Evolutionary conservation across 2,113 vertebrate species (phyloP), one percentile per base, ranked within the genome.

Genomic region (Peromyscus polionotus): DNA sequence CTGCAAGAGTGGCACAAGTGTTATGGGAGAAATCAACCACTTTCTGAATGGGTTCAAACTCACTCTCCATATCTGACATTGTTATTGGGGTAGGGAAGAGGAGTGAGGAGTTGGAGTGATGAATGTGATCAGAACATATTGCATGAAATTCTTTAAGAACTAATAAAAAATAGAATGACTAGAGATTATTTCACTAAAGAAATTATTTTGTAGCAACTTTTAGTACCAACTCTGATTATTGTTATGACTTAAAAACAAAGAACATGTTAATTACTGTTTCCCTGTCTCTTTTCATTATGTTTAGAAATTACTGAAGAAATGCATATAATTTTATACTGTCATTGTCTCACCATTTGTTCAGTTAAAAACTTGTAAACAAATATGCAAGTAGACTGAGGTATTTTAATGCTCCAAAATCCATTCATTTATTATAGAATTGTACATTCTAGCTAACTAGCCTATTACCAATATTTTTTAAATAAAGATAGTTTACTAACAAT

Each of bases 151-250:
- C 45, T 77, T 26, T 51, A 76, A 45, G 45, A 77, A 7, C 4
- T 48, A 48, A 4, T 51, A 33, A 77, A 48, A 48, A 77, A 13
- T 26, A 76, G 95, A 92, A 93, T 72, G 4, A 91, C 24, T 88
- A 61, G 10, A 63, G 85, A 80, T 70, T 65, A 95, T 76, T 94
- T 86, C 4, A 83, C 42, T 93, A 76, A 10, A 54, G 13, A 84
- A 94, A 88, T 45, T 51, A 87, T 87, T 76, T 94, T 65, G 39
- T 93, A 16, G 79, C 3, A 57, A 36, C n/a, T 85, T 96, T 63
- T 4, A 84, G 7, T 65, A 85, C 87, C 24, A 42, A 67, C 48
- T 39, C 90, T 51, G 51, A 94, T 77, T 95, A 73, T 79, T 90
- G 3, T 9, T 89, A 42, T 72, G 22, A 70, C 65, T 75, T 51